Evolutionary conservation across 2,797 vertebrate genomes (phyloP), one percentile per base, ranked within the genome.

Genomic region (Acipenser ruthenus): DNA sequence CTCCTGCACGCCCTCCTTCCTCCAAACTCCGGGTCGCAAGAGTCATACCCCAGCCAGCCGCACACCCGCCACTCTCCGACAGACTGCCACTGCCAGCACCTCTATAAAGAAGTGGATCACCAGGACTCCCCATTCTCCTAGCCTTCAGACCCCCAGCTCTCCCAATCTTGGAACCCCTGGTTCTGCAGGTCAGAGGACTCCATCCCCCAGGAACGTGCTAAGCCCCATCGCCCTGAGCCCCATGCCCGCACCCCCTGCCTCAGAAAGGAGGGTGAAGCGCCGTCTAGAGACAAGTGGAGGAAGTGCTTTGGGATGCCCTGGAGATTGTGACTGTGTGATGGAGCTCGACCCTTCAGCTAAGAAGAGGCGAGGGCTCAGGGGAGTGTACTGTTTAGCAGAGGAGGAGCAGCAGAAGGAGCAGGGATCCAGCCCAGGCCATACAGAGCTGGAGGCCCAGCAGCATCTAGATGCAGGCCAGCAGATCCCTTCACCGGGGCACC

Each of bases 21-120:
- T 65, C 66, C 79, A 75, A 71, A 68, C 74, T 68, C 69, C 69
- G 13, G 70, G 68, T 0, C 0, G 66, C 66, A n/a, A 75, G 59
- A 65, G 73, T 53, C 70, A 73, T 56, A 74, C 73, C 58, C 83
- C 87, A 47, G 70, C 61, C 23, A 37, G 23, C 23, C 23, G 23
- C 23, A 37, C 23, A 37, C 23, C 23, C 23, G 2, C 23, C 65
- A 86, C 85, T 74, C 81, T 84, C 11, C 85, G 18, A 47, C 83
- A 70, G 55, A 75, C 70, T 8, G 62, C 79, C 6, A 74, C 80
- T 53, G 83, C 87, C 60, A 82, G 77, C 1, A 76, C 89, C 51
- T 92, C 94, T 8, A 93, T 96, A 79, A 87, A 82, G 71, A 79
- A 84, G 12, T 98, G 96, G 96, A 72, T 96, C 47, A 89, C 90